A percentile compares a stretch with the other conserved stretches of the same genome.
Evolutionary conservation across 2,797 vertebrate species (phyloP).

Genomic region (Sebastes hubbsi): DNA sequence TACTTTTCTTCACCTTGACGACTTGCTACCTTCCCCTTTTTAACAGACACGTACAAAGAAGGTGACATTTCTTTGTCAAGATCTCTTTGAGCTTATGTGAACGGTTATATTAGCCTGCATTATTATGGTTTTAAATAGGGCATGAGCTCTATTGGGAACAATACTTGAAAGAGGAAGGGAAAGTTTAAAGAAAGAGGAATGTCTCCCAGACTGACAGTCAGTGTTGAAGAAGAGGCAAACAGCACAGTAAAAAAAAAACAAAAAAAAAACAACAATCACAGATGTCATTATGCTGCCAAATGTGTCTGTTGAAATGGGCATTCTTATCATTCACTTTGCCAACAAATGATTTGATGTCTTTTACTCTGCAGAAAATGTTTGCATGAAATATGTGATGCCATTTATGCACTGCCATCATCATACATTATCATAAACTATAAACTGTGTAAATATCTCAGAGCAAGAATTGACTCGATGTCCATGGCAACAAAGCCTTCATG

Average conservation of each 20-base stretch:
- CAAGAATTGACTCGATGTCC: conserved; percentile 38
- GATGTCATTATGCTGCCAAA: conserved; percentile 44
- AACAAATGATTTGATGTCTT: conserved; percentile 52
- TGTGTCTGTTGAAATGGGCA: conserved; percentile 36
- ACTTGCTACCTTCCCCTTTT: conserved; percentile 26
- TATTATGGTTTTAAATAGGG: conserved; percentile 65
- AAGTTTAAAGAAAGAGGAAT: conserved; percentile 49
- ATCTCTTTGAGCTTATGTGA: conserved; percentile 36
- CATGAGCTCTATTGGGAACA: conserved; percentile 57
- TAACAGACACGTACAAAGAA: conserved; percentile 24
- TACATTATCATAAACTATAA: conserved; percentile 57
- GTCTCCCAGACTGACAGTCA: conserved; percentile 48
- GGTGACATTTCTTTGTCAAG: conserved; percentile 28
- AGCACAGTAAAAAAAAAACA: conserved; percentile 8
- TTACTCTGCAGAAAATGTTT: conserved; percentile 42
- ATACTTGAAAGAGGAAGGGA: conserved; percentile 41
- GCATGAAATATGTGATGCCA: conserved; percentile 45
- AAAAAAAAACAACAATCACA: conserved; percentile 41
- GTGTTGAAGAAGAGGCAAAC: conserved; percentile 22
- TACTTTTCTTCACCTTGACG: conserved; percentile 30
- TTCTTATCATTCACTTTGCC: conserved; percentile 42
- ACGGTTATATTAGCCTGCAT: conserved; percentile 56
- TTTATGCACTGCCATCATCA: conserved; percentile 58
- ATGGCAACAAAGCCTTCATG: conserved; percentile 47
- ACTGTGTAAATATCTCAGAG: conserved; percentile 35